These are phyloP conservation scores for Drosophila robusta DNA, from an alignment of 2,888 invertebrate species.

Conservation along the genomic window DNA sequence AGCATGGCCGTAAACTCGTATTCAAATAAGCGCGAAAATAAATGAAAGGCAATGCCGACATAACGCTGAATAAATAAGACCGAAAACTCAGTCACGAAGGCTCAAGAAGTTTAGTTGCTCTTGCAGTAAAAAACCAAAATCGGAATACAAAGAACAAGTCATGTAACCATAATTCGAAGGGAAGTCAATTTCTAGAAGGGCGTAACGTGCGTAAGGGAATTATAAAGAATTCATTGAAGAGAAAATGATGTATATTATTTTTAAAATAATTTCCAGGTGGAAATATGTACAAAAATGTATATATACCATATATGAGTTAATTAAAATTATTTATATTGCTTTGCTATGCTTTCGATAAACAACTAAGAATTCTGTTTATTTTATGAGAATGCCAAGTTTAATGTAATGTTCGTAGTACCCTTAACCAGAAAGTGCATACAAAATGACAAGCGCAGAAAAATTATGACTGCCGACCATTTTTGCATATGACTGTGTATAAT, in stretches of 20 bases:
- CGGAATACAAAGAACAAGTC: neutral
- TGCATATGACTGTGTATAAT: constrained; percentile 74
- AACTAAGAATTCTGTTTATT: too few species aligned
- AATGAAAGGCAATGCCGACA: constrained; percentile 60
- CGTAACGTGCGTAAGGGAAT: too few species aligned
- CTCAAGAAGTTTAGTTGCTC: constrained; percentile 13
- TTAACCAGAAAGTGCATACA: constrained; percentile 34
- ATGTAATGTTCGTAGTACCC: neutral
- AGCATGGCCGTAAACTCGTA: constrained; percentile 43
- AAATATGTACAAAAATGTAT: too few species aligned
- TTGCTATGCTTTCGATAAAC: too few species aligned
- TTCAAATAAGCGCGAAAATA: constrained; percentile 62
- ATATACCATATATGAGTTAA: too few species aligned
- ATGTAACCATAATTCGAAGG: too few species aligned
- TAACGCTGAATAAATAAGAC: constrained; percentile 54
- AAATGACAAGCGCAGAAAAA: constrained; percentile 67
- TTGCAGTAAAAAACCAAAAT: neutral
- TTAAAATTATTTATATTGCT: too few species aligned
- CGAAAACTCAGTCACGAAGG: constrained; percentile 1
- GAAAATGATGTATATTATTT: too few species aligned
- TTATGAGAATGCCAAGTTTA: neutral
- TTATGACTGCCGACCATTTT: constrained; percentile 64
- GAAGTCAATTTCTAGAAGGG: too few species aligned
- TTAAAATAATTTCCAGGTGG: too few species aligned
- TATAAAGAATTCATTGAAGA: too few species aligned